Evolutionary conservation across 2,113 vertebrate genomes (phyloP).

Genomic region (Mus spicilegus): DNA sequence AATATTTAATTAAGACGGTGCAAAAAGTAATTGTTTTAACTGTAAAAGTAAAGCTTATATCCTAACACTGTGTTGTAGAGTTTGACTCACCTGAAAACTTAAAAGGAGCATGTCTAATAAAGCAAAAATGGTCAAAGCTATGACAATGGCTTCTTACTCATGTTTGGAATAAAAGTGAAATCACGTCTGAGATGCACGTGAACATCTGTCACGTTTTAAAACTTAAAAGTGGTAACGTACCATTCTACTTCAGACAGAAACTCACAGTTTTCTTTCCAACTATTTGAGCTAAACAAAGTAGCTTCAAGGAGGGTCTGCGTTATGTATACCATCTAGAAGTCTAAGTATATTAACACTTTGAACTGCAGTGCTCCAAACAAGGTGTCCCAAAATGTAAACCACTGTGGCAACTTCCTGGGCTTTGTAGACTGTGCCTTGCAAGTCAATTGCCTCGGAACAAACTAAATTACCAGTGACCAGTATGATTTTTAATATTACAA

Average conservation of each 20-base stretch:
- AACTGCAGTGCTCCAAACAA: slow-evolving; percentile 84
- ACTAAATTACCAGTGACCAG: slow-evolving; percentile 66
- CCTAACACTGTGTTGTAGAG: slow-evolving; percentile 59
- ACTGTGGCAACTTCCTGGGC: slow-evolving; percentile 81
- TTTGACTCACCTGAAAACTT: slow-evolving; percentile 58
- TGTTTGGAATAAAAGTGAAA: slow-evolving; percentile 58
- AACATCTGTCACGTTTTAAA: slow-evolving; percentile 57
- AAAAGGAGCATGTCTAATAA: slow-evolving; percentile 54
- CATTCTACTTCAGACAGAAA: slow-evolving; percentile 68
- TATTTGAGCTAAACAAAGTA: slow-evolving; percentile 65
- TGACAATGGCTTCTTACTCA: slow-evolving; percentile 77
- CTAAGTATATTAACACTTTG: slow-evolving; percentile 75
- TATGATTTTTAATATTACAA: slow-evolving; percentile 74
- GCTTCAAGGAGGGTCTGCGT: slow-evolving; percentile 85
- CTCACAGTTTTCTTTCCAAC: slow-evolving; percentile 72
- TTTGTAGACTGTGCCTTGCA: slow-evolving; percentile 75
- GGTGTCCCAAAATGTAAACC: slow-evolving; percentile 73
- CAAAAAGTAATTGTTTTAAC: slow-evolving; percentile 78
- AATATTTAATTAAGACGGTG: slow-evolving; percentile 80
- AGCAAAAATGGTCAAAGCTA: slow-evolving; percentile 65
- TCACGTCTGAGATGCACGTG: slow-evolving; percentile 55
- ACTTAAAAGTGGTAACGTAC: slow-evolving; percentile 71
- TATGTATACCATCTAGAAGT: slow-evolving; percentile 64
- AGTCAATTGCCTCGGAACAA: slow-evolving; percentile 77
- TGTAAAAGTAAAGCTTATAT: slow-evolving; percentile 68